These are phyloP conservation scores for Labeo calbasu DNA, from an alignment of 2,797 vertebrate genomes.

Conservation along the genomic window DNA sequence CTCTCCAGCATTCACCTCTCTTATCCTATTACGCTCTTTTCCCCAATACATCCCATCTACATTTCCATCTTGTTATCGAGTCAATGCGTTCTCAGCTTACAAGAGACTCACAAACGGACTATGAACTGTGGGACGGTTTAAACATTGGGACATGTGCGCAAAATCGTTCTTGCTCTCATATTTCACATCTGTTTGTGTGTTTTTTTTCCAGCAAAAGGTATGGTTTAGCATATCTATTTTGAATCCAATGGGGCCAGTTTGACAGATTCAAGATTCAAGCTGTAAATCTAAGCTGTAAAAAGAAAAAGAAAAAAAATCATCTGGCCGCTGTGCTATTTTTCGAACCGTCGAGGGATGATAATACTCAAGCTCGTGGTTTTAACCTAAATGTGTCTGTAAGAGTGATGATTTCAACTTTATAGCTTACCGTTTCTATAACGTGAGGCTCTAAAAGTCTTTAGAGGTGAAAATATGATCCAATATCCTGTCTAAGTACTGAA, in stretches of 20 bases:
- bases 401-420: slow-evolving; percentile 53
- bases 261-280: slow-evolving; percentile 46
- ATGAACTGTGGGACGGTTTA: slow-evolving; percentile 28
- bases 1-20: slow-evolving; percentile 34
- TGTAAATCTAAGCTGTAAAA: slow-evolving; percentile 43
- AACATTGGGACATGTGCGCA: slow-evolving; percentile 6
- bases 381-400: slow-evolving; percentile 57
- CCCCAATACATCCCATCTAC: slow-evolving; percentile 29
- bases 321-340: slow-evolving; percentile 14
- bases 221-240: slow-evolving; percentile 33
- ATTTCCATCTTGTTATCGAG: slow-evolving; percentile 40
- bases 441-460: slow-evolving; percentile 43
- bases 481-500: slow-evolving; percentile 27
- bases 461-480: slow-evolving; percentile 39
- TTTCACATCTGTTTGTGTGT: slow-evolving; percentile 38
- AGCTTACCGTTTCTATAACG: slow-evolving; percentile 29
- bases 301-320: neutral
- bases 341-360: slow-evolving; percentile 20
- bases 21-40: slow-evolving; percentile 39
- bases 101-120: slow-evolving; percentile 13
- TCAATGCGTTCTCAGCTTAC: slow-evolving; percentile 36
- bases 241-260: slow-evolving; percentile 22
- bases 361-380: slow-evolving; percentile 34
- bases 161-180: slow-evolving; percentile 6
- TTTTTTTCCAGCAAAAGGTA: slow-evolving; percentile 31